Evolutionary conservation across 2,888 invertebrate genomes (phyloP), one percentile per base, ranked within the genome.

Genomic region (Polylopha cassiicola): DNA sequence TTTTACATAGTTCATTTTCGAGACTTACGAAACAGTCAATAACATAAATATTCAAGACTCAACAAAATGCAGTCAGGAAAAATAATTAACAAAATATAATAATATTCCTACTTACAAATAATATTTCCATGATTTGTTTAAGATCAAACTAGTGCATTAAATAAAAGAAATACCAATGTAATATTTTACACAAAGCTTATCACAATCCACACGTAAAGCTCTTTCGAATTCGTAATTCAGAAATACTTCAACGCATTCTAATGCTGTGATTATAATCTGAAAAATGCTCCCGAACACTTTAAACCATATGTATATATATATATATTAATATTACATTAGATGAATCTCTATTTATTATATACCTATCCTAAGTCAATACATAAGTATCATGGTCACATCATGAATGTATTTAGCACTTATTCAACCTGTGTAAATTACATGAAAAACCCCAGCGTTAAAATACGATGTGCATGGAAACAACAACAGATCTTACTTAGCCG

Each of bases 221-320:
- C 22, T 11, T 17, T 15, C 23, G n/a, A n/a, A n/a, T 11, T 15
- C 5, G 55, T 55, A 50, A 61, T 58, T 56, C 45, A 30, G 10
- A 60, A 56, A 57, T 53, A 51, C 52, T 44, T 31, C 42, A 51
- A 47, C 37, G 39, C 44, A 49, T n/a, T n/a, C 10, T 37, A 43
- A 33, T 34, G 44, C 43, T 26, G 50, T 55, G 50, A 56, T 57
- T 53, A 58, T 51, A 56, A 60, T 61, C 48, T 59, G 58, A 58
- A 65, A 68, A 72, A 74, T 70, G 72, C 70, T 72, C 63, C 67
- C 61, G 50, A n/a, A n/a, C 58, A 61, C 51, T 61, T 47, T n/a
- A 32, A 28, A 8, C 20, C n/a, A n/a, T n/a, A n/a, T n/a, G n/a
- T n/a, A n/a, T 45, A 44, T 51, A 55, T 52, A 55, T 58, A 45